Evolutionary conservation across 2,113 vertebrate genomes (phyloP).

Genomic region (Thryonomys swinderianus): DNA sequence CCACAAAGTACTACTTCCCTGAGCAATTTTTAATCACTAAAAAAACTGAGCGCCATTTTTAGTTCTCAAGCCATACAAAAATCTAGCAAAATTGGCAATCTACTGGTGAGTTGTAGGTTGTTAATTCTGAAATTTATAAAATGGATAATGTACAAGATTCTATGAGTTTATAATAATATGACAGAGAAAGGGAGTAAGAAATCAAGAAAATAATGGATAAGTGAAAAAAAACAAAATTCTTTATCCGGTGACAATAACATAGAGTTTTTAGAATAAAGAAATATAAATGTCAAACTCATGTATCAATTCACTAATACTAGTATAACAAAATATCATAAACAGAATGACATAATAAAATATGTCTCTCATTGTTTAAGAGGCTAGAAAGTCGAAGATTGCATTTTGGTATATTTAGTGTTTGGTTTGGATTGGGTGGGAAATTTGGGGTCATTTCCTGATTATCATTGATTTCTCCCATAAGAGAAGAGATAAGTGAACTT

Average conservation of each 20-base stretch:
- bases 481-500: neutral
- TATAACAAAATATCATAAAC: neutral
- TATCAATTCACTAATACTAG: neutral
- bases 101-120: neutral
- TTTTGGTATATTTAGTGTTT: neutral
- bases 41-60: neutral
- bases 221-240: neutral
- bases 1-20: neutral
- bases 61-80: neutral
- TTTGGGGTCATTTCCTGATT: neutral
- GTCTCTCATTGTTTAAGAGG: neutral
- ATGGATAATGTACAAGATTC: neutral
- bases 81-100: no score
- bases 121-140: neutral
- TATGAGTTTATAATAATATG: neutral
- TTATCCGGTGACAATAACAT: neutral
- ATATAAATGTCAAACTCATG: neutral
- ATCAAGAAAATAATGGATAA: neutral
- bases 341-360: neutral
- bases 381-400: neutral
- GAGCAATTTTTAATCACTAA: neutral
- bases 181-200: neutral
- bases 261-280: neutral
- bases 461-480: neutral
- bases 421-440: neutral